Conservation (phyloP, 2,113 vertebrate genomes). For the Pteronura brasiliensis region DNA sequence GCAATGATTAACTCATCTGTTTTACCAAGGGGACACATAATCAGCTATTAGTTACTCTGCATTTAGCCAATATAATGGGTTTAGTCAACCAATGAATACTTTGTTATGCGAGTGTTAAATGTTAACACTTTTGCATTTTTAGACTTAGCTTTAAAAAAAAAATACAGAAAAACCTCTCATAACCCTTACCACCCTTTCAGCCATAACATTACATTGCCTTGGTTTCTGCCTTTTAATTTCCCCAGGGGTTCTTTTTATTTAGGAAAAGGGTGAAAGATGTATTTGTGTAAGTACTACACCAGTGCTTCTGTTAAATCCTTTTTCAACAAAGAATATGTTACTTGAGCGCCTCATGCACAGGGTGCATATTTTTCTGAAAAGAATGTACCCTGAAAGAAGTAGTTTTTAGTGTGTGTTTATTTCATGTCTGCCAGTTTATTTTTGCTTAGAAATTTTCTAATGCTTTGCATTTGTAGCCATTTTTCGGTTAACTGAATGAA, state of each 20-base stretch:
- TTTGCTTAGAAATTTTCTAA: constrained; percentile 54
- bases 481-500: constrained; percentile 41
- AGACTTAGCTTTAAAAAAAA: constrained; percentile 44
- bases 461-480: constrained; percentile 18
- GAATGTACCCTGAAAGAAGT: constrained; percentile 45
- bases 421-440: constrained; percentile 50
- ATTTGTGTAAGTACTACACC: constrained; percentile 66
- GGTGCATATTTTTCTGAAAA: constrained; percentile 50
- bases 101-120: constrained; percentile 38
- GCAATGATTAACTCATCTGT: background rate
- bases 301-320: constrained; percentile 69
- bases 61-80: background rate
- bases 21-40: constrained; percentile 27
- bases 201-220: constrained; percentile 66
- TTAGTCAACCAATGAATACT: constrained; percentile 32
- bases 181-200: constrained; percentile 56
- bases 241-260: constrained; percentile 65
- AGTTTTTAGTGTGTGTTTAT: constrained; percentile 49
- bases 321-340: constrained; percentile 64
- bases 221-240: constrained; percentile 73
- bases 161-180: background rate
- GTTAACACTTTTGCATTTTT: constrained; percentile 52
- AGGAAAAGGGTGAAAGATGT: constrained; percentile 64
- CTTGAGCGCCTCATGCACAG: constrained; percentile 25
- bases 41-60: constrained; percentile 9